phyloP scores from a whole-genome alignment of 2,888 invertebrate species.

The Listrodromus nycthemerus region DNA sequence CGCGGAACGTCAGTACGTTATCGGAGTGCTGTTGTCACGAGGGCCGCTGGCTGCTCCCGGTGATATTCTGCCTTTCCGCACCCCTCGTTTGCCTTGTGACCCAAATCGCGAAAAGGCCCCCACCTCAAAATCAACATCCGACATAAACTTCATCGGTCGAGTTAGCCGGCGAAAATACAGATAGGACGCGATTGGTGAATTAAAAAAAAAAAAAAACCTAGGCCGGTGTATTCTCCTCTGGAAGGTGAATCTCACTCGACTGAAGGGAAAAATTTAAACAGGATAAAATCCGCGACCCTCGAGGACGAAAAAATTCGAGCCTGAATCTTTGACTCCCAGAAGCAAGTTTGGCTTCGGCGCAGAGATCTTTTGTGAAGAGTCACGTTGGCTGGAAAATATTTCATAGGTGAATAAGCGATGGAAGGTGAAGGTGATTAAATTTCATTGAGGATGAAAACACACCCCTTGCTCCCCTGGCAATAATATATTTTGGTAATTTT shows the following conservation, averaged over 20 bases:
- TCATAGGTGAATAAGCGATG: too few relatives aligned
- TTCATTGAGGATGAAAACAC: too few relatives aligned
- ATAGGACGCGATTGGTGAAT: too few relatives aligned
- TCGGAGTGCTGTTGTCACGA: background rate
- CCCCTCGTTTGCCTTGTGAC: conserved; percentile 9
- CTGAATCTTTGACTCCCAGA: background rate
- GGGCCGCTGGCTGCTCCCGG: background rate
- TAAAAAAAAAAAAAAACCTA: too few relatives aligned
- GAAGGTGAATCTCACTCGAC: too few relatives aligned
- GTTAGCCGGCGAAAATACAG: conserved; percentile 32
- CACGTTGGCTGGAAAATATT: background rate
- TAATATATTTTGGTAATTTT: too few relatives aligned
- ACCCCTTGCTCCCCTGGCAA: too few relatives aligned
- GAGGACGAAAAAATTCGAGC: too few relatives aligned
- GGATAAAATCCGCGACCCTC: background rate
- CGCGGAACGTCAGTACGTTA: conserved; percentile 32
- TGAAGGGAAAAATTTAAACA: conserved; percentile 28
- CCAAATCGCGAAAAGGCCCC: conserved; percentile 41
- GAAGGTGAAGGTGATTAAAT: too few relatives aligned
- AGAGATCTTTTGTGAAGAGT: too few relatives aligned
- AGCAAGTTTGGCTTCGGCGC: background rate
- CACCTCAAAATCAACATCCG: conserved; percentile 48
- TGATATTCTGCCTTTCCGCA: background rate
- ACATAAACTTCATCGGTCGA: conserved; percentile 32
- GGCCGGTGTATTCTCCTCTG: too few relatives aligned